Evolutionary conservation across 2,888 invertebrate species (phyloP), one percentile per base, ranked within the genome.

Genomic region (Trypoxylon attenuatum): DNA sequence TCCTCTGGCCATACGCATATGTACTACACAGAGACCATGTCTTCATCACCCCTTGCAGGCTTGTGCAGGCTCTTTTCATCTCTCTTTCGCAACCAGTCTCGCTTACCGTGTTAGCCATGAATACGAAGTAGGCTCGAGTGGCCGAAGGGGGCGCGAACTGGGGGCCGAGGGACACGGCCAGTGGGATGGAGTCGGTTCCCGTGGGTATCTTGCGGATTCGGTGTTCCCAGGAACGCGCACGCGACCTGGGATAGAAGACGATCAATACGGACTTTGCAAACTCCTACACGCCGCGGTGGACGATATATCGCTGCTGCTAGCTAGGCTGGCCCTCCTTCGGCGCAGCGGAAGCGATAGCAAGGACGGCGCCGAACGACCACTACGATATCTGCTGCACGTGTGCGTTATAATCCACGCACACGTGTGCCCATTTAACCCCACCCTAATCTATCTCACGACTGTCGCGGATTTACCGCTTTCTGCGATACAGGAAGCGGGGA

Each of bases 151-250:
- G 62, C 47, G 46, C 29, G 58, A 33, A 13, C 33, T 13, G 33
- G 8, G 33, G 29, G 33, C 33, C 33, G 33, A 33, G 65, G 64
- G 58, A 54, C 57, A 66, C 57, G 59, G 58, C 42, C 53, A 67
- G 56, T 68, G 65, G 68, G 67, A 68, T 65, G 62, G 60, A 73
- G 76, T 79, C 78, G 75, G 79, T 82, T 84, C 84, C 84, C 84
- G 81, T 84, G 84, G 83, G 84, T 83, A 84, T 82, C 77, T 73
- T 73, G 70, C 76, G 75, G 71, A 77, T 75, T 80, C 72, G 70
- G 73, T 74, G 79, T 84, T 84, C 84, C 84, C 84, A 84, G 83
- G 82, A 83, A 76, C 81, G 82, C 82, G 83, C 83, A 83, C 82
- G 82, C 82, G 83, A 84, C 82, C 81, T 74, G 72, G 79, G 81